Evolutionary conservation across 2,888 invertebrate species (phyloP).

Genomic region (Biston betularia): DNA sequence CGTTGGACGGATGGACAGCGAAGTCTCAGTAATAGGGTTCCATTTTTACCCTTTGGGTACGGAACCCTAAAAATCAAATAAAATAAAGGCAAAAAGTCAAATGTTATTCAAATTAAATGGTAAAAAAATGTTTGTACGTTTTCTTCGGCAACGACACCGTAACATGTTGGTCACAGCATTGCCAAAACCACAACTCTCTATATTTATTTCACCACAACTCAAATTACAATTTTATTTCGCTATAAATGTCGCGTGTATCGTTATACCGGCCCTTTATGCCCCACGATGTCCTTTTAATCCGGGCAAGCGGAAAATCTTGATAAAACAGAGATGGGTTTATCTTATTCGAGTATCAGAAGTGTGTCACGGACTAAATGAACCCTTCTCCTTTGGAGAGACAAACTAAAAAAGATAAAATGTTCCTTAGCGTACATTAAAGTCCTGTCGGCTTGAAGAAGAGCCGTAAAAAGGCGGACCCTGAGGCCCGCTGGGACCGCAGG

Average conservation of each 20-base stretch:
- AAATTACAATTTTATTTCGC: constrained; percentile 64
- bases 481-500: constrained; percentile 64
- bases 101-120: too few relatives aligned
- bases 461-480: constrained; percentile 73
- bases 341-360: constrained; percentile 74
- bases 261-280: constrained; percentile 41
- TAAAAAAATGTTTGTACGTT: too few relatives aligned
- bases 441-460: constrained; percentile 71
- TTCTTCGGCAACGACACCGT: too few relatives aligned
- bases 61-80: too few relatives aligned
- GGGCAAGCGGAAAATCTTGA: constrained; percentile 66
- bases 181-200: too few relatives aligned
- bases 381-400: constrained; percentile 76
- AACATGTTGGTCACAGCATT: too few relatives aligned
- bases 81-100: too few relatives aligned
- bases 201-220: constrained; percentile 49
- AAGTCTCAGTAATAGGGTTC: too few relatives aligned
- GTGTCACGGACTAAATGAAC: constrained; percentile 79
- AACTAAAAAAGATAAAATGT: constrained; percentile 84
- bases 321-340: constrained; percentile 68
- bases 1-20: too few relatives aligned
- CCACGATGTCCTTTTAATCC: constrained; percentile 52
- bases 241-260: constrained; percentile 54
- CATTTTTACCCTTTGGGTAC: too few relatives aligned
- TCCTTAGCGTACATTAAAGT: constrained; percentile 82